Conservation (phyloP, 2,888 invertebrate genomes). For the Trilocha varians region DNA sequence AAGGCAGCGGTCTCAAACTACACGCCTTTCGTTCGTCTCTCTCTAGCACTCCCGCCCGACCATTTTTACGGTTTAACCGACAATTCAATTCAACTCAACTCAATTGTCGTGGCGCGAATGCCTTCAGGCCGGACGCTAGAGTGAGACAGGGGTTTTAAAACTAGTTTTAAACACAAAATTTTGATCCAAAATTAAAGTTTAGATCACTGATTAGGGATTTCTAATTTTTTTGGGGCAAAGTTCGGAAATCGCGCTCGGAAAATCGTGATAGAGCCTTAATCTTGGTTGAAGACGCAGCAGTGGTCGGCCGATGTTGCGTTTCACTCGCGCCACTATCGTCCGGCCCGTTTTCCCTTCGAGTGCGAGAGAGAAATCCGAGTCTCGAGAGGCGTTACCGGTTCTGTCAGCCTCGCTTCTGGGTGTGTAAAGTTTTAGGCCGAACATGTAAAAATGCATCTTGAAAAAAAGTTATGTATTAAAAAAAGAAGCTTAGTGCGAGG, state of each 20-base stretch:
- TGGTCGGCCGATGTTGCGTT: constrained; percentile 46
- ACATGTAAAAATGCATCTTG: constrained; percentile 75
- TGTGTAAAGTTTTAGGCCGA: constrained; percentile 74
- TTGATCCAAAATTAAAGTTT: too few species aligned
- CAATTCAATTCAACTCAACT: constrained; percentile 74
- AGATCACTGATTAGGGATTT: constrained; percentile 27
- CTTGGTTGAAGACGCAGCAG: constrained; percentile 62
- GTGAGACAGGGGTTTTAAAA: too few species aligned
- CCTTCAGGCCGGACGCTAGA: constrained; percentile 69
- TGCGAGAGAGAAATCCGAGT: constrained; percentile 54
- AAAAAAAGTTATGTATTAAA: constrained; percentile 75
- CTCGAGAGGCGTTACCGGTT: constrained; percentile 60
- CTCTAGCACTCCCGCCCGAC: constrained; percentile 67
- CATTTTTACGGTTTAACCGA: constrained; percentile 71
- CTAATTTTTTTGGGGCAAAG: too few species aligned
- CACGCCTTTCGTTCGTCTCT: constrained; percentile 72
- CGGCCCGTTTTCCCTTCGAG: constrained; percentile 33
- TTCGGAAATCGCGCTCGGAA: constrained; percentile 55
- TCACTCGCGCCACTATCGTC: constrained; percentile 67
- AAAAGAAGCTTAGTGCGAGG: constrained; percentile 72
- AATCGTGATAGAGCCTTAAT: constrained; percentile 64
- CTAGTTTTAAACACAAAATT: too few species aligned
- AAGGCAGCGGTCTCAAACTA: constrained; percentile 70
- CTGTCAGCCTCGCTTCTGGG: constrained; percentile 56
- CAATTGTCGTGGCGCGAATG: constrained; percentile 70